A percentile compares a stretch with the other conserved stretches of the same genome.
These are phyloP conservation scores for Mesodorylaimus sp. DNA, from an alignment of 2,888 invertebrate genomes.

Conservation along the genomic window DNA sequence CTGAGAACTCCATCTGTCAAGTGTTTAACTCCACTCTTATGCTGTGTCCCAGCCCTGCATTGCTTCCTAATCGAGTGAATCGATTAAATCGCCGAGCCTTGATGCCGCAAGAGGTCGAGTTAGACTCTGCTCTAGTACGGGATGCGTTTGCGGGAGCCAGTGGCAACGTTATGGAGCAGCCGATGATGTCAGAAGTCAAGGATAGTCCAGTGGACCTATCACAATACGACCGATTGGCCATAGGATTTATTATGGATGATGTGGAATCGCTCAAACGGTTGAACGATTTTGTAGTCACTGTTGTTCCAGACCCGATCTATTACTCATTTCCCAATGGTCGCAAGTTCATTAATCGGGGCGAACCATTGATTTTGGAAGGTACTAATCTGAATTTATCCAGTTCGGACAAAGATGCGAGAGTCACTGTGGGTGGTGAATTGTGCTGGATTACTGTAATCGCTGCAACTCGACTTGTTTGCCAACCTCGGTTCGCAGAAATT, in stretches of 20 bases:
- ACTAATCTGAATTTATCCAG: constrained; percentile 76
- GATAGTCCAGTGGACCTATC: constrained; percentile 4
- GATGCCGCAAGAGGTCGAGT: too few species aligned
- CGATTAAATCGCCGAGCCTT: too few species aligned
- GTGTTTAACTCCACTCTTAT: constrained; percentile 39
- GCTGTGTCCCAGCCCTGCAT: constrained; percentile 32
- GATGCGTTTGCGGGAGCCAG: too few species aligned
- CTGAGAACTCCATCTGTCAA: constrained; percentile 45
- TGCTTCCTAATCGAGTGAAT: constrained; percentile 13
- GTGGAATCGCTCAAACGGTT: constrained; percentile 71
- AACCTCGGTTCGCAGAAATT: too few species aligned
- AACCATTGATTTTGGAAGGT: constrained; percentile 83
- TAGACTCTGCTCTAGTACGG: too few species aligned
- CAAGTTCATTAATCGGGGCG: constrained; percentile 70
- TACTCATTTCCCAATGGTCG: constrained; percentile 54
- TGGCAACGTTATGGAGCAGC: too few species aligned
- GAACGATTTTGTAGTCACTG: constrained; percentile 63
- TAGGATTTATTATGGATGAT: constrained; percentile 91
- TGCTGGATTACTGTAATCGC: constrained; percentile 90
- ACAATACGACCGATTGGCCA: constrained; percentile 33
- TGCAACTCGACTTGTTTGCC: constrained; percentile 71
- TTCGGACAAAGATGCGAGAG: constrained; percentile 76
- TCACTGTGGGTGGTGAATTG: constrained; percentile 67
- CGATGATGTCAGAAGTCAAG: too few species aligned
- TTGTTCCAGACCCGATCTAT: constrained; percentile 76